Percentiles rank a stretch among this genome's conserved stretches.
Evolutionary conservation across 35 echinoderm and acorn worm genomes (phyloP).

Genomic region (Apostichopus japonicus): DNA sequence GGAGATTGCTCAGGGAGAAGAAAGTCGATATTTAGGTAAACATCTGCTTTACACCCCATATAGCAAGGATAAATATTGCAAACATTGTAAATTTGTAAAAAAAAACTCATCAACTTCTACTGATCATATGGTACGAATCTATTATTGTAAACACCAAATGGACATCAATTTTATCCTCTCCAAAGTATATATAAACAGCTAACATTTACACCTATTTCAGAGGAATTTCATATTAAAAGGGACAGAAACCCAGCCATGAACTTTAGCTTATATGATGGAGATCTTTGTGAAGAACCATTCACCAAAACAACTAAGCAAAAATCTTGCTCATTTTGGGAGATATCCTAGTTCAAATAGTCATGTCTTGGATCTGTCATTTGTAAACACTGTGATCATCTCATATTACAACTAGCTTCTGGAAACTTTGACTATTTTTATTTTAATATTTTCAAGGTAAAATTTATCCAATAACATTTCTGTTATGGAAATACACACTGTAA

Average conservation of each 20-base stretch:
- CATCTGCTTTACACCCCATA: background rate
- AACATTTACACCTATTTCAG: too few species aligned
- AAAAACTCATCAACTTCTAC: background rate
- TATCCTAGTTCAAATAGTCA: too few species aligned
- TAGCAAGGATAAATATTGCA: background rate
- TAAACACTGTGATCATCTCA: too few species aligned
- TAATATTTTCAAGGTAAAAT: too few species aligned
- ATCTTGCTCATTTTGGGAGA: background rate
- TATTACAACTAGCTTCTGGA: too few species aligned
- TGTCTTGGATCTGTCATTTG: too few species aligned
- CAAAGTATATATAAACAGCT: too few species aligned
- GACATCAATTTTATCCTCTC: too few species aligned
- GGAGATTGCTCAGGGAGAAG: background rate
- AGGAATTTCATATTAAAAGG: too few species aligned
- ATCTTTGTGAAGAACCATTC: background rate
- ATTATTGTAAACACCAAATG: background rate
- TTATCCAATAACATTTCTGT: too few species aligned
- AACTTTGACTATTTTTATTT: too few species aligned
- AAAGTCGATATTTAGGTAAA: background rate
- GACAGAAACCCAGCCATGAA: background rate
- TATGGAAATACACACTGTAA: too few species aligned
- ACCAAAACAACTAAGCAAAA: background rate
- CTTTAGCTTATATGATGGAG: background rate
- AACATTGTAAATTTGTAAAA: background rate
- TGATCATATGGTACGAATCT: background rate